Percentiles rank a stretch among this genome's conserved stretches.
Evolutionary conservation across 37 sponge, comb jelly and placozoan species (phyloP).

Genomic region (Beroe forskalii): DNA sequence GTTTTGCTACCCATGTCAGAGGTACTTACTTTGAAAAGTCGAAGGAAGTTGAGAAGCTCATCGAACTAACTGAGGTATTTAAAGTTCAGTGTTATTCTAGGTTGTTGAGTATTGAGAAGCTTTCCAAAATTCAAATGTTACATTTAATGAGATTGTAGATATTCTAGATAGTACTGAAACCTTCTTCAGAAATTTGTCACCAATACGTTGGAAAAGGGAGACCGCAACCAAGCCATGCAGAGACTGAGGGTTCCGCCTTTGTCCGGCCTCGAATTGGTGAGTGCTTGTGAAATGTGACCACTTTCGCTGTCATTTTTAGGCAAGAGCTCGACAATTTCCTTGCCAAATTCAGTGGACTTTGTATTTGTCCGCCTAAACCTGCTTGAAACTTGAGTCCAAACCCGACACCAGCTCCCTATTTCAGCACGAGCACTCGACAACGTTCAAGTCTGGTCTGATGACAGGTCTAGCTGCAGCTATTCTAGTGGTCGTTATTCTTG

Average conservation of each 20-base stretch:
- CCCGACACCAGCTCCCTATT: too few relatives aligned
- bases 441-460: constrained; percentile 46
- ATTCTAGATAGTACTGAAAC: too few relatives aligned
- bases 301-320: too few relatives aligned
- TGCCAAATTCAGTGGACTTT: too few relatives aligned
- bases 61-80: constrained; percentile 70
- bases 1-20: constrained; percentile 33
- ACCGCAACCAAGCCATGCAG: constrained; percentile 86
- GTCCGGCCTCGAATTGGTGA: constrained; percentile 53
- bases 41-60: constrained; percentile 68
- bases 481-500: background rate
- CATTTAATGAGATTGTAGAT: too few relatives aligned
- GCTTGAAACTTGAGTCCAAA: too few relatives aligned
- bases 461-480: constrained; percentile 36
- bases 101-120: too few relatives aligned
- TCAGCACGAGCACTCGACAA: constrained; percentile 60
- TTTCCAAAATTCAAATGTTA: too few relatives aligned
- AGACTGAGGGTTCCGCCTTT: constrained; percentile 86
- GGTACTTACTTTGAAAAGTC: constrained; percentile 72
- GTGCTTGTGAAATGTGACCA: background rate
- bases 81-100: too few relatives aligned
- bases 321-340: too few relatives aligned
- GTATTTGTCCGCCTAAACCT: too few relatives aligned
- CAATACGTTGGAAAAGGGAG: constrained; percentile 76
- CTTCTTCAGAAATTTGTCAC: constrained; percentile 69